These are phyloP conservation scores for Drosophila affinis DNA, from an alignment of 2,888 invertebrate species.

Conservation along the genomic window DNA sequence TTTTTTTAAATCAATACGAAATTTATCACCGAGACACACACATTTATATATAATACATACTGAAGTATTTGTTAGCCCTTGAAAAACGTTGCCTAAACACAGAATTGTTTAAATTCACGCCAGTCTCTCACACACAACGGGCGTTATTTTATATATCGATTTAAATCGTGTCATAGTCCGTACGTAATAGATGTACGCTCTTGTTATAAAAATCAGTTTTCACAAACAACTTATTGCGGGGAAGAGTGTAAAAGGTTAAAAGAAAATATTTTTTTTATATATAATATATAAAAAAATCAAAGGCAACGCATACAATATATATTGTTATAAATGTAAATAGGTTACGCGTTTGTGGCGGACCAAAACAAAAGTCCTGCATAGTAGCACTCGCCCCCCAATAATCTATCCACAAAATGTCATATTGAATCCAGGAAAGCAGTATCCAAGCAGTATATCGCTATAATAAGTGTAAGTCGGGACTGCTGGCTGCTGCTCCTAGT, in stretches of 20 bases:
- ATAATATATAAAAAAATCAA: conserved; percentile 5
- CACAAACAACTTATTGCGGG: conserved; percentile 19
- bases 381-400: not conserved
- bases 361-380: conserved; percentile 7
- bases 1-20: conserved; percentile 45
- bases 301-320: conserved; percentile 18
- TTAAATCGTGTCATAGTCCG: conserved; percentile 48
- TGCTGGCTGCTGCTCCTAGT: conserved; percentile 44
- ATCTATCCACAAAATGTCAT: not conserved
- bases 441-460: conserved; percentile 20
- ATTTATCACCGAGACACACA: conserved; percentile 59
- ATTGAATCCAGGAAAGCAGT: conserved; percentile 19
- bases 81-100: conserved; percentile 71
- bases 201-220: conserved; percentile 72
- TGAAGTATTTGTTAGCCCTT: conserved; percentile 74
- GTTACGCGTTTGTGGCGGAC: not conserved
- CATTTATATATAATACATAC: conserved; percentile 40
- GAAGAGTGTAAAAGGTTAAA: too few species aligned
- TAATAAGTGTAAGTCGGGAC: not conserved
- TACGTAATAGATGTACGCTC: conserved; percentile 49
- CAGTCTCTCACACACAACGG: conserved; percentile 58
- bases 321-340: conserved; percentile 40
- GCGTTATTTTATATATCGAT: conserved; percentile 57
- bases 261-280: conserved; percentile 31
- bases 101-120: conserved; percentile 68